A percentile compares a stretch with the other conserved stretches of the same genome.
Conservation (phyloP, 2,113 vertebrate genomes). For the Halcyon malimbica region DNA sequence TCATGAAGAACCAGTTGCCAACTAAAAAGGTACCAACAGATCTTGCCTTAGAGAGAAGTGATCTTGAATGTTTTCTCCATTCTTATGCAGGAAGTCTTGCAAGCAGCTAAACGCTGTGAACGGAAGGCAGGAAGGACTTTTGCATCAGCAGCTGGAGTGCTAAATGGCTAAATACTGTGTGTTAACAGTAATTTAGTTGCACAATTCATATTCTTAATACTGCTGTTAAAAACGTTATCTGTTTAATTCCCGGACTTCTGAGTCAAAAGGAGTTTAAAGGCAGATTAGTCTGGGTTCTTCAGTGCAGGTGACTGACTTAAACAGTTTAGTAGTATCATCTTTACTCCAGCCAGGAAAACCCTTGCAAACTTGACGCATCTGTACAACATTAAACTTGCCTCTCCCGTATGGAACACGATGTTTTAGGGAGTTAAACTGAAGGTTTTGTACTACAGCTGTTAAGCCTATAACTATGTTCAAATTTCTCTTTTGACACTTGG, state of each 20-base stretch:
- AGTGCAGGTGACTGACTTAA: background rate
- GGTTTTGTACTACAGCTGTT: background rate
- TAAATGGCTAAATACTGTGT: background rate
- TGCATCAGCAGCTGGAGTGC: background rate
- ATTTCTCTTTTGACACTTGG: background rate
- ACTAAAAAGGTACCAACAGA: conserved; percentile 78
- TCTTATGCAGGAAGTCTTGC: background rate
- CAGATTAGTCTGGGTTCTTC: background rate
- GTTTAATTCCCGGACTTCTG: background rate
- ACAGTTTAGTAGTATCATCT: background rate
- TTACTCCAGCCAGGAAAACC: background rate
- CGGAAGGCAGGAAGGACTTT: background rate
- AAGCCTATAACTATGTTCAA: background rate
- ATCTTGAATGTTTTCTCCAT: background rate
- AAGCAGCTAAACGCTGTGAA: background rate
- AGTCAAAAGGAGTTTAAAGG: background rate
- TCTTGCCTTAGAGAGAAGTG: background rate
- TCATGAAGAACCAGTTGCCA: conserved; percentile 88
- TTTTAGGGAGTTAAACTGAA: background rate
- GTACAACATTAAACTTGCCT: background rate
- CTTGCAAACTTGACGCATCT: background rate
- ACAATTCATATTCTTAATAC: background rate
- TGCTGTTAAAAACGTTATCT: background rate
- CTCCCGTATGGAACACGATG: background rate
- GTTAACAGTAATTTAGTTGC: background rate